A percentile compares a stretch with the other conserved stretches of the same genome.
Evolutionary conservation across 1,140 invertebrate genomes (phyloP).

Genomic region (Caenorhabditis brenneri): DNA sequence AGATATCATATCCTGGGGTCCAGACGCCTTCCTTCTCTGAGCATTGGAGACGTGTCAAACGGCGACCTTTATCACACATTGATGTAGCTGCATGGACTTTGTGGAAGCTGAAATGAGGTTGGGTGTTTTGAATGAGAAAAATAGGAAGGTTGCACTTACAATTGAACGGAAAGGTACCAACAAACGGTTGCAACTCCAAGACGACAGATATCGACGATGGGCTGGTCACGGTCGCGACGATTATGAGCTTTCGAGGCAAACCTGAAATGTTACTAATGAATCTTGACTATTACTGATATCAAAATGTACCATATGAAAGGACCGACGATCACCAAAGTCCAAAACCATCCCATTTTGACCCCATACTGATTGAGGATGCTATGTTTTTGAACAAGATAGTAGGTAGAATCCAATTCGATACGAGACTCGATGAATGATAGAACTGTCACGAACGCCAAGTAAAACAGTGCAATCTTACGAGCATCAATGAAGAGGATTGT

Average conservation of each 20-base stretch:
- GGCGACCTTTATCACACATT: background rate
- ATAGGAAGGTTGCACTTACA: background rate
- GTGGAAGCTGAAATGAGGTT: background rate
- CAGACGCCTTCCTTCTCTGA: constrained; percentile 53
- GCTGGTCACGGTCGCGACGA: constrained; percentile 1
- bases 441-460: background rate
- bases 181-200: constrained; percentile 3
- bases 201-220: constrained; percentile 10
- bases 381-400: constrained; percentile 61
- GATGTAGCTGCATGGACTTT: constrained; percentile 35
- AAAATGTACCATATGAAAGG: constrained; percentile 65
- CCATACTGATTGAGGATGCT: constrained; percentile 67
- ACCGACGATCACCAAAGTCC: constrained; percentile 59
- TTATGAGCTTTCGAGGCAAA: constrained; percentile 83
- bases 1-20: constrained; percentile 63
- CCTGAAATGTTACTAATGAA: constrained; percentile 54
- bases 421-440: constrained; percentile 1
- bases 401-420: constrained; percentile 20
- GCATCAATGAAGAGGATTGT: constrained; percentile 7
- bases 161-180: constrained; percentile 3
- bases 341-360: constrained; percentile 69
- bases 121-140: too few species aligned
- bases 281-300: constrained; percentile 49
- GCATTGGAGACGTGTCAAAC: constrained; percentile 2
- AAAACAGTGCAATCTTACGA: constrained; percentile 10